Percentiles rank a stretch among this genome's conserved stretches.
phyloP scores from a whole-genome alignment of 2,888 invertebrate species.

The Megaustenia siamemsis region DNA sequence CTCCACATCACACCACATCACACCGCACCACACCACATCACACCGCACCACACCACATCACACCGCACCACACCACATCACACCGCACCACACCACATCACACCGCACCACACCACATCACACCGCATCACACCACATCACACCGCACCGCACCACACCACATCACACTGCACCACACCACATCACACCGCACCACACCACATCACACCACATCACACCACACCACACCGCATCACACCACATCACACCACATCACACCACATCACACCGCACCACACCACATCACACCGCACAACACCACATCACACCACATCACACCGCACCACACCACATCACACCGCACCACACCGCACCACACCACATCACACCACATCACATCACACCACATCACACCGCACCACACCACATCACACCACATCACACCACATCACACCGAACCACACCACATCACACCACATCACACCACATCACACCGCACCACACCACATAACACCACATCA shows the following conservation, averaged over 20 bases:
- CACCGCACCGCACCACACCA: conserved; percentile 8
- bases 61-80: background rate
- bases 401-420: background rate
- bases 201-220: conserved; percentile 1
- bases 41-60: background rate
- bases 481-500: no score
- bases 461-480: no score
- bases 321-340: no score
- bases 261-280: background rate
- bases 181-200: conserved; percentile 1
- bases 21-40: conserved; percentile 16
- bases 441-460: no score
- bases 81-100: background rate
- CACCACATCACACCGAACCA: background rate
- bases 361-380: background rate
- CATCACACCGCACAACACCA: background rate
- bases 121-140: background rate
- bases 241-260: background rate
- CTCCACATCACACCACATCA: background rate
- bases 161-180: conserved; percentile 8
- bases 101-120: background rate
- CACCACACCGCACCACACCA: background rate
- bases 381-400: background rate
- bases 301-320: background rate
- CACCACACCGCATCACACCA: background rate